A percentile compares a stretch with the other conserved stretches of the same genome.
These are phyloP conservation scores for Euleptes europaea DNA, from an alignment of 2,113 vertebrate species.

Conservation along the genomic window DNA sequence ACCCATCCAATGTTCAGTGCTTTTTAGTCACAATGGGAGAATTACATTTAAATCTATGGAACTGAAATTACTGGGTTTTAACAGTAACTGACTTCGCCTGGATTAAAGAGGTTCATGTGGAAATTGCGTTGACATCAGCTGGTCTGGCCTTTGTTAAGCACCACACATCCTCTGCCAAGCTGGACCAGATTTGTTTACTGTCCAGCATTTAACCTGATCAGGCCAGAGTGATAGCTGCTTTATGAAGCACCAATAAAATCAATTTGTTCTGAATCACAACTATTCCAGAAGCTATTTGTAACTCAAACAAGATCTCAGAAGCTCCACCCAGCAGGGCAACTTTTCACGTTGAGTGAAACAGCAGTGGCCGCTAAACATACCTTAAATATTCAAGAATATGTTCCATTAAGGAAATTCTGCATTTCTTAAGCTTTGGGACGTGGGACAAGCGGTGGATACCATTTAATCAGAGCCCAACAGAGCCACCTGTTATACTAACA, in stretches of 20 bases:
- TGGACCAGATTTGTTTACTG: not conserved
- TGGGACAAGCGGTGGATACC: not conserved
- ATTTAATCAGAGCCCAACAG: not conserved
- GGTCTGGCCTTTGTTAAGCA: not conserved
- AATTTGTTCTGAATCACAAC: not conserved
- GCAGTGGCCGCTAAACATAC: not conserved
- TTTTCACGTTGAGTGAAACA: not conserved
- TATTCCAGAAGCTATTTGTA: not conserved
- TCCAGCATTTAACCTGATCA: not conserved
- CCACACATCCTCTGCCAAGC: not conserved
- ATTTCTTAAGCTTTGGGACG: not conserved
- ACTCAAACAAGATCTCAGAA: not conserved
- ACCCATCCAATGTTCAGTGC: no score
- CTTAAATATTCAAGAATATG: not conserved
- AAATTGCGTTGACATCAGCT: not conserved
- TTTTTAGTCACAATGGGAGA: no score
- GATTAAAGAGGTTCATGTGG: not conserved
- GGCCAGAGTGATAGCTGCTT: not conserved
- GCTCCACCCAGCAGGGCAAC: not conserved
- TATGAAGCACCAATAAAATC: constrained; percentile 7
- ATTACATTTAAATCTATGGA: no score
- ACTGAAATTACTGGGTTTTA: no score
- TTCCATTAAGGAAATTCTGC: not conserved
- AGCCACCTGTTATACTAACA: not conserved
- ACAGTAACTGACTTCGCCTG: no score